Evolutionary conservation across 92 coral and sea anemone genomes (phyloP).

Genomic region (Umimayanthus kanabou): DNA sequence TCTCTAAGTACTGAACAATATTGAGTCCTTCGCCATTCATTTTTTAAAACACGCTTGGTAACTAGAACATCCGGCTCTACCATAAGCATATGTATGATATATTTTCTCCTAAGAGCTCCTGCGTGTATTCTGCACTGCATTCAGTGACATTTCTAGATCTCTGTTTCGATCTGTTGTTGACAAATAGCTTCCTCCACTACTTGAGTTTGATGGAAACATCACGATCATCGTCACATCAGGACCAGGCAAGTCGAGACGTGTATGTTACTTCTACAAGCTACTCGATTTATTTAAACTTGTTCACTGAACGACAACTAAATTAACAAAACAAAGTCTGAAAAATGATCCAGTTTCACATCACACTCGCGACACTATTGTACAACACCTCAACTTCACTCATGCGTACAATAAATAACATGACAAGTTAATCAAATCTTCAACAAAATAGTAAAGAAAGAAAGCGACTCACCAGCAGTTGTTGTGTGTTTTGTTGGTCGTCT

Average conservation of each 20-base stretch:
- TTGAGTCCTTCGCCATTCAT: not conserved
- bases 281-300: not conserved
- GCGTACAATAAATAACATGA: not conserved
- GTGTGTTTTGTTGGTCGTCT: not conserved
- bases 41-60: no score
- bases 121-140: not conserved
- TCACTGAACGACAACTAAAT: not conserved
- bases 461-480: not conserved
- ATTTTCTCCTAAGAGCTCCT: not conserved
- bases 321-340: no score
- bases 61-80: not conserved
- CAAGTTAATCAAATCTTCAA: not conserved
- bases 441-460: not conserved
- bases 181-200: not conserved
- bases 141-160: not conserved
- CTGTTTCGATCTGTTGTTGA: not conserved
- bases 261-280: no score
- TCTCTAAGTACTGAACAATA: no score
- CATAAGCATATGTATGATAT: not conserved
- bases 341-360: not conserved
- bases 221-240: not conserved
- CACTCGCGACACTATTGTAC: not conserved
- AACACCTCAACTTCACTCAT: not conserved
- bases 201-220: not conserved
- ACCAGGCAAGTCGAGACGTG: not conserved